A percentile compares a stretch with the other conserved stretches of the same genome.
phyloP scores from a whole-genome alignment of 1,140 invertebrate species.

The Caenorhabditis brenneri region DNA sequence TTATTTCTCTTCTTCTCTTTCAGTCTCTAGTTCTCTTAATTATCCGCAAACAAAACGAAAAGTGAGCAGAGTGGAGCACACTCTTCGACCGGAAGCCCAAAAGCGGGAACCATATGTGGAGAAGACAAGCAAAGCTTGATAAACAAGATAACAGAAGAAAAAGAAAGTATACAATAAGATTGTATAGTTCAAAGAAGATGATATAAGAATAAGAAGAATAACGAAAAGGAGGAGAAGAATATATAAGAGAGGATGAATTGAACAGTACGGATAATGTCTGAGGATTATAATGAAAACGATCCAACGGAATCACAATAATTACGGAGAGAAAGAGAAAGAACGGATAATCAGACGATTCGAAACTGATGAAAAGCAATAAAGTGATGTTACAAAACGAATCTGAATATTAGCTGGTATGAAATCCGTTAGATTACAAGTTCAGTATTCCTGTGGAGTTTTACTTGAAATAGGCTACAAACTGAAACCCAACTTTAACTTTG shows the following conservation, averaged over 20 bases:
- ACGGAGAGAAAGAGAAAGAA: not conserved
- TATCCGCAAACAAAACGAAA: conserved; percentile 34
- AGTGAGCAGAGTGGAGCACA: conserved; percentile 2
- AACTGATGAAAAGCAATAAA: not conserved
- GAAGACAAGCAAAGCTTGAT: not conserved
- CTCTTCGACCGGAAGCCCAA: not conserved
- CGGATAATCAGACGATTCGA: not conserved
- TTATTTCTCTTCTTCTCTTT: not conserved
- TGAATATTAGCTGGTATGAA: no score
- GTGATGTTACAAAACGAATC: no score
- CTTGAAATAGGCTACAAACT: no score
- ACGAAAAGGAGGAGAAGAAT: not conserved
- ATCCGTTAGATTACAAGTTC: no score
- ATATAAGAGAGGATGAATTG: not conserved
- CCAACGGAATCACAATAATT: conserved; percentile 23
- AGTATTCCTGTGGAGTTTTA: no score
- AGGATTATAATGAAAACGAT: not conserved
- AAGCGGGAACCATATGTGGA: conserved; percentile 16
- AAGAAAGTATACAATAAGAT: not conserved
- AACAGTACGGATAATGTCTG: conserved; percentile 15
- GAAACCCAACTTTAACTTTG: no score
- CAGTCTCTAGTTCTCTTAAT: conserved; percentile 10
- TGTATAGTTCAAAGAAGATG: conserved; percentile 4
- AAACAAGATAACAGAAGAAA: not conserved
- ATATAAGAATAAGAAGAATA: not conserved